Conservation (phyloP, 2,888 invertebrate species). For the Lissocephala sabroskyi region DNA sequence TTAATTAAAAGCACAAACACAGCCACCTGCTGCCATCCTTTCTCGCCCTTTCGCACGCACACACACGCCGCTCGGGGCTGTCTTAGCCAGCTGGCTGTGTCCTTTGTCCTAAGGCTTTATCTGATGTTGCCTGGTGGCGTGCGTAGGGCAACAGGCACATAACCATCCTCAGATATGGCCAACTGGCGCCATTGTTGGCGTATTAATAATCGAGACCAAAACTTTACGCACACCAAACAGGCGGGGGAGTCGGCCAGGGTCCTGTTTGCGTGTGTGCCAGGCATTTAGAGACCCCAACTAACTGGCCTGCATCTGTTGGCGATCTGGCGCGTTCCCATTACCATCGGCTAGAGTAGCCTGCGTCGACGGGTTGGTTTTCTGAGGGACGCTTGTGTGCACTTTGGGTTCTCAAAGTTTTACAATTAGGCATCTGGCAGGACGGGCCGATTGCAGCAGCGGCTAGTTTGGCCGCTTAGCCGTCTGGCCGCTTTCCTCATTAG, state of each 20-base stretch:
- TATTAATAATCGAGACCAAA: constrained; percentile 9
- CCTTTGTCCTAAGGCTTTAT: constrained; percentile 2
- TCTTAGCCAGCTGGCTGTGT: neutral
- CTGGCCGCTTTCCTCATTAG: constrained; percentile 34
- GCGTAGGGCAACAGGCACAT: constrained; percentile 8
- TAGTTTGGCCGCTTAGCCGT: too few relatives aligned
- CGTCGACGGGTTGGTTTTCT: constrained; percentile 5
- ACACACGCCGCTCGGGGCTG: neutral
- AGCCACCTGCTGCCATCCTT: constrained; percentile 58
- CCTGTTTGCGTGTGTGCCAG: constrained; percentile 11
- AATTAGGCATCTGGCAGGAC: constrained; percentile 10
- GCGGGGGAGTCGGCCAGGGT: too few relatives aligned
- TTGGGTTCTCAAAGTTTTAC: neutral
- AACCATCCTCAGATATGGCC: constrained; percentile 6
- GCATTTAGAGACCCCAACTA: constrained; percentile 34
- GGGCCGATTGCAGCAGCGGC: constrained; percentile 29
- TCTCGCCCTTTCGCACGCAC: neutral
- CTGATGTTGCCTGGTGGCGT: constrained; percentile 2
- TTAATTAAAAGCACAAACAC: constrained; percentile 67
- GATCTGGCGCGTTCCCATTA: neutral
- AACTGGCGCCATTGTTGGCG: constrained; percentile 14
- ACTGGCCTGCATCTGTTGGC: constrained; percentile 5
- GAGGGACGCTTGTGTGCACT: constrained; percentile 4
- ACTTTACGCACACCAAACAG: neutral
- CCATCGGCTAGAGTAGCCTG: too few relatives aligned